Conservation (phyloP, 2,888 invertebrate genomes). For the Meteorus cinctellus region DNA sequence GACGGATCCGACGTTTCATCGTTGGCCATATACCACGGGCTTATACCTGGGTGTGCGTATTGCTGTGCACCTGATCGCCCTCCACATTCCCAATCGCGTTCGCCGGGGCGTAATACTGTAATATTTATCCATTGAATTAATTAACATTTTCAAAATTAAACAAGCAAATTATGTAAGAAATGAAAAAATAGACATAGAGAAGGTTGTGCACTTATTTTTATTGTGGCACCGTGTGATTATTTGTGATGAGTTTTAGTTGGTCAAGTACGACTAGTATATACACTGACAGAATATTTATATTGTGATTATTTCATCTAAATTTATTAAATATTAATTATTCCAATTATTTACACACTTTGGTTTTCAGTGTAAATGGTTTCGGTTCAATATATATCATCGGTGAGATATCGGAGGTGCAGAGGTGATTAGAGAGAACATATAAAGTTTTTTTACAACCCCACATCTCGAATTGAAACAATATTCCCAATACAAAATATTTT, state of each 20-base stretch:
- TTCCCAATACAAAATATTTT: neutral
- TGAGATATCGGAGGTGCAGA: constrained; percentile 7
- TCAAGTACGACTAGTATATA: neutral
- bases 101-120: constrained; percentile 89
- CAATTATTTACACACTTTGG: neutral
- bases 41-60: constrained; percentile 91
- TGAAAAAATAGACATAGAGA: neutral
- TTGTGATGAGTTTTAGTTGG: constrained; percentile 15
- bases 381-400: neutral
- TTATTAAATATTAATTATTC: neutral
- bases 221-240: constrained; percentile 16
- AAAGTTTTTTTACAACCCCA: neutral
- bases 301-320: neutral
- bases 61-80: constrained; percentile 86
- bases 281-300: constrained; percentile 5
- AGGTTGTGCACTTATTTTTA: constrained; percentile 14
- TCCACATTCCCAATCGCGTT: constrained; percentile 84
- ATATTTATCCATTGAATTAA: constrained; percentile 58
- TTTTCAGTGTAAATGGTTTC: neutral
- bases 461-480: neutral
- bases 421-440: constrained; percentile 2
- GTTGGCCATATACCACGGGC: constrained; percentile 68
- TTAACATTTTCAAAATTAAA: neutral
- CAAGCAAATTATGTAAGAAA: neutral
- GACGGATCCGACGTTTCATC: constrained; percentile 63